Conservation (phyloP, 1,140 invertebrate species). For the Papilio polyxenes region DNA sequence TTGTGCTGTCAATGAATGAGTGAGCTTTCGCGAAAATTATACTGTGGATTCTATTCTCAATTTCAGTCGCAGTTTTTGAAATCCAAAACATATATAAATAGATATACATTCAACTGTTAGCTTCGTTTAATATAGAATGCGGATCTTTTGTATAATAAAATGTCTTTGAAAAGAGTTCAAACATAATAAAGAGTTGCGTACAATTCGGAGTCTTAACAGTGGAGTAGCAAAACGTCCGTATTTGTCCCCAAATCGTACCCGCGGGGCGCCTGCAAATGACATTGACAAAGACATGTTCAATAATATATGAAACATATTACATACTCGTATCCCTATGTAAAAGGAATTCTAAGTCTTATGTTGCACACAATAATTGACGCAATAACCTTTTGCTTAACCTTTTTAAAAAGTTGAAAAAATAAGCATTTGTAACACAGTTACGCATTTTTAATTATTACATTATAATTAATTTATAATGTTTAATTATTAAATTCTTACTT, state of each 20-base stretch:
- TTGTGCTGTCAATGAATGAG: too few species aligned
- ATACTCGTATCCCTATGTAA: neutral
- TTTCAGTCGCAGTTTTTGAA: too few species aligned
- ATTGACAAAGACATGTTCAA: conserved; percentile 14
- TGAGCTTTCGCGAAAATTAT: too few species aligned
- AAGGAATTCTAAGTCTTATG: conserved; percentile 1
- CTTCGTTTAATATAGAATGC: neutral
- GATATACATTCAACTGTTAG: too few species aligned
- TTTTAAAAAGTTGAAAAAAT: neutral
- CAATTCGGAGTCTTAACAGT: neutral
- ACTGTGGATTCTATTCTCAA: too few species aligned
- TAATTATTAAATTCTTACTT: too few species aligned
- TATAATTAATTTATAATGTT: too few species aligned
- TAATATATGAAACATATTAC: conserved; percentile 7
- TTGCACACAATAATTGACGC: neutral
- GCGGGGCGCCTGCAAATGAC: neutral
- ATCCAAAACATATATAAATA: too few species aligned
- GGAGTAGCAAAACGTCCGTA: neutral
- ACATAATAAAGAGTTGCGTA: conserved; percentile 2
- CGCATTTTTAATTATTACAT: too few species aligned
- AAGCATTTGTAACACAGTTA: too few species aligned
- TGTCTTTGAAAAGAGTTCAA: conserved; percentile 15
- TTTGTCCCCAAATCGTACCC: conserved; percentile 1
- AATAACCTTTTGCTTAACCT: neutral
- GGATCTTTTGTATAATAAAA: conserved; percentile 5